Evolutionary conservation across 30 jellyfish, hydroid and myxozoan species (phyloP).

Genomic region (Chironex yamaguchii): DNA sequence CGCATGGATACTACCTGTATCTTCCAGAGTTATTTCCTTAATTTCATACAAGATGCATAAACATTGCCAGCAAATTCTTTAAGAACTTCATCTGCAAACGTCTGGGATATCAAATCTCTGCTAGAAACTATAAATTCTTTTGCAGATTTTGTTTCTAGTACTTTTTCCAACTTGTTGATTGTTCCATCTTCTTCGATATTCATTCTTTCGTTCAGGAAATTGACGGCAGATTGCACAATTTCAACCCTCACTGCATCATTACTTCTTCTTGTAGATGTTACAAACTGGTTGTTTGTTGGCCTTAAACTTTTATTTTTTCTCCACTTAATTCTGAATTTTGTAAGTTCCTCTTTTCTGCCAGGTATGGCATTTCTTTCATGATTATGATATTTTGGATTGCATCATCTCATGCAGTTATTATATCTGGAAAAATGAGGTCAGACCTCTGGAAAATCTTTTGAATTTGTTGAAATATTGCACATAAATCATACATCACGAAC

Average conservation of each 20-base stretch:
- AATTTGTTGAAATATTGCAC: conserved; percentile 46
- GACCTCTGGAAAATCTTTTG: conserved; percentile 10
- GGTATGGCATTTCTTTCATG: conserved; percentile 47
- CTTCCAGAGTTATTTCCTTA: not conserved
- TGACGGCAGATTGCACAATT: conserved; percentile 61
- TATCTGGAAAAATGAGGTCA: conserved; percentile 44
- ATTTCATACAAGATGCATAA: conserved; percentile 22
- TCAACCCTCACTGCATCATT: conserved; percentile 55
- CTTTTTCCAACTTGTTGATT: conserved; percentile 18
- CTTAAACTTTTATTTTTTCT: conserved; percentile 3
- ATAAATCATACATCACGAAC: conserved; percentile 33
- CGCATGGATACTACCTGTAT: not conserved
- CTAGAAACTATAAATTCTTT: not conserved
- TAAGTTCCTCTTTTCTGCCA: conserved; percentile 54
- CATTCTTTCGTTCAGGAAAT: conserved; percentile 45
- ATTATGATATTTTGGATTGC: conserved; percentile 21
- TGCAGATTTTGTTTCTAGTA: conserved; percentile 47
- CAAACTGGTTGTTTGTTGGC: not conserved
- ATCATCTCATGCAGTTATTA: conserved; percentile 15
- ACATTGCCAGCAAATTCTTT: not conserved
- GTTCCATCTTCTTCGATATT: conserved; percentile 51
- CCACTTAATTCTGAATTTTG: not conserved
- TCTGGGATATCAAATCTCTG: not conserved
- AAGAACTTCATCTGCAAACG: not conserved
- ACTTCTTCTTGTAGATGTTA: conserved; percentile 29